Percentiles rank a stretch among this genome's conserved stretches.
These are phyloP conservation scores for Trichogramma dendrolimi DNA, from an alignment of 2,888 invertebrate species.

Conservation along the genomic window DNA sequence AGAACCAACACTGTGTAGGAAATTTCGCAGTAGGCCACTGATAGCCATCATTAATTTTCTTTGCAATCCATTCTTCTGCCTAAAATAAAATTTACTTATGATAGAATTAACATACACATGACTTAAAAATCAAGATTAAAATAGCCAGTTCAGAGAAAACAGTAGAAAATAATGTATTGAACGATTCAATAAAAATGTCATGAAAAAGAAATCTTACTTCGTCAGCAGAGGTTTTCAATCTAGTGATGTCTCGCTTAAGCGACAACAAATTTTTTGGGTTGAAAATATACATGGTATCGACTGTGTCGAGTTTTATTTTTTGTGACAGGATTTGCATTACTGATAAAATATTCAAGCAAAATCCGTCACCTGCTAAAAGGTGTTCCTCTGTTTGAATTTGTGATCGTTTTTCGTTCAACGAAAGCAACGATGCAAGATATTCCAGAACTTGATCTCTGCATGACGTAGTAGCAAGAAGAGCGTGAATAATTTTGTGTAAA, in stretches of 20 bases:
- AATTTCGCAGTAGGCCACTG: slow-evolving; percentile 81
- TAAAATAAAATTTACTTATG: no score
- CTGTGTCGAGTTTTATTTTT: slow-evolving; percentile 84
- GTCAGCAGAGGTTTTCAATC: slow-evolving; percentile 76
- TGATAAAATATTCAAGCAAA: slow-evolving; percentile 89
- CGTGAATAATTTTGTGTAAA: slow-evolving; percentile 78
- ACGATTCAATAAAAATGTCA: no score
- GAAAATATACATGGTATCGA: slow-evolving; percentile 86
- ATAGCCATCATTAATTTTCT: slow-evolving; percentile 45
- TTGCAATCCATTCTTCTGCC: no score
- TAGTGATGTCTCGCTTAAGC: slow-evolving; percentile 60
- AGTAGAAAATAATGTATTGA: no score
- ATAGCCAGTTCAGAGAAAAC: no score
- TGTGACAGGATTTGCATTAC: slow-evolving; percentile 86
- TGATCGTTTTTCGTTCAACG: slow-evolving; percentile 79
- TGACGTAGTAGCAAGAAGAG: slow-evolving; percentile 74
- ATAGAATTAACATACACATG: no score
- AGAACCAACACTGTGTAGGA: slow-evolving; percentile 94
- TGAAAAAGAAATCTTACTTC: slow-evolving; percentile 54
- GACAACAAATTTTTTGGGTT: slow-evolving; percentile 68
- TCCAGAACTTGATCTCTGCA: slow-evolving; percentile 76
- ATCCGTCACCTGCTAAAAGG: slow-evolving; percentile 86
- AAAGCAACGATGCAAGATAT: slow-evolving; percentile 74
- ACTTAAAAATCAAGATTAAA: no score
- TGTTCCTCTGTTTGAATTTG: slow-evolving; percentile 88